These are phyloP conservation scores for Sphaerophoria taeniata DNA, from an alignment of 2,888 invertebrate genomes.

Conservation along the genomic window DNA sequence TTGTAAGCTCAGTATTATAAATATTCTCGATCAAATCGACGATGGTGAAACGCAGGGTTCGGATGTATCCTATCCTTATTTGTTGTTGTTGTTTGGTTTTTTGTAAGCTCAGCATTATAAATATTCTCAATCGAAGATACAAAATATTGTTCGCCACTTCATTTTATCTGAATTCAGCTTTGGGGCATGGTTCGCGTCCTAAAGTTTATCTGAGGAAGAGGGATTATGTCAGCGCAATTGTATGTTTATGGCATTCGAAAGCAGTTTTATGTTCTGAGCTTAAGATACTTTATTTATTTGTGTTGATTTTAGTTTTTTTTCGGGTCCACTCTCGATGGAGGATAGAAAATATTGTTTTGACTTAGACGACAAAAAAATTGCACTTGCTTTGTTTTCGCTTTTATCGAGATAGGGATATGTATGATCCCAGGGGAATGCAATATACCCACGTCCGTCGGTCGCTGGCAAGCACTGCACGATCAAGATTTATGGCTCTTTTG, in stretches of 20 bases:
- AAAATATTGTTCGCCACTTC: conserved; percentile 41
- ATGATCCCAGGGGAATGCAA: conserved; percentile 28
- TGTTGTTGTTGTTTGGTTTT: conserved; percentile 1
- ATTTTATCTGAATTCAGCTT: conserved; percentile 28
- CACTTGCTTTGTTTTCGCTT: conserved; percentile 53
- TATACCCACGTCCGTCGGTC: conserved; percentile 35
- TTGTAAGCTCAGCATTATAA: conserved; percentile 23
- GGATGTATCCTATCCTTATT: conserved; percentile 11
- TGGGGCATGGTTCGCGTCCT: too few relatives aligned
- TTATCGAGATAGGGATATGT: background rate
- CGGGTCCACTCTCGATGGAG: background rate
- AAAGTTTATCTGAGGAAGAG: background rate
- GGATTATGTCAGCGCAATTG: conserved; percentile 66
- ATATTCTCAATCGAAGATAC: conserved; percentile 30
- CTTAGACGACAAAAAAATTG: conserved; percentile 58
- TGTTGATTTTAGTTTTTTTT: conserved; percentile 1
- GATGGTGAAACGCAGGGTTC: conserved; percentile 20
- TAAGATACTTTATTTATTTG: conserved; percentile 27
- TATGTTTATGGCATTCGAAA: conserved; percentile 51
- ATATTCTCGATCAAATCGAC: too few relatives aligned
- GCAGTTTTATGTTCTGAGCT: conserved; percentile 44
- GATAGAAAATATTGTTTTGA: conserved; percentile 9
- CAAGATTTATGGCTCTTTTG: conserved; percentile 61
- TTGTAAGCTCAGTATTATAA: too few relatives aligned
- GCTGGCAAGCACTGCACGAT: conserved; percentile 35